Evolutionary conservation across 2,888 invertebrate genomes (phyloP).

Genomic region (Anarsia innoxiella): DNA sequence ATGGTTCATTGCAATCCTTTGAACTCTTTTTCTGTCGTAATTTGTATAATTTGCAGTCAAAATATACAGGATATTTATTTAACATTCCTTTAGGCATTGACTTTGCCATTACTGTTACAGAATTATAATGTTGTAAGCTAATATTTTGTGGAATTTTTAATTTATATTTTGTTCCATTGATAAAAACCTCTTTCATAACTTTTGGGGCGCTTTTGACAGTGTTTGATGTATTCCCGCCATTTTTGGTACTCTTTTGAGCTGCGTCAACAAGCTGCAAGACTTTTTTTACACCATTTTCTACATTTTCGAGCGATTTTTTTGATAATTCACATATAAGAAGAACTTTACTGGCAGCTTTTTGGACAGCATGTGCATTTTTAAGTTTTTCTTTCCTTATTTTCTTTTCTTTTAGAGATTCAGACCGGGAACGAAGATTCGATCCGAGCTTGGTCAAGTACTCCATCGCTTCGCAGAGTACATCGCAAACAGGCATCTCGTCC

Average conservation of each 20-base stretch:
- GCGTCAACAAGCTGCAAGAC: slow-evolving; percentile 38
- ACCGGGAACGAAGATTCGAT: slow-evolving; percentile 51
- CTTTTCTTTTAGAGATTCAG: slow-evolving; percentile 53
- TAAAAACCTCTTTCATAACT: neutral
- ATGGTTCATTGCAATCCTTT: neutral
- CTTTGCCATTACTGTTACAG: slow-evolving; percentile 45
- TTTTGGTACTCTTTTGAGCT: slow-evolving; percentile 27
- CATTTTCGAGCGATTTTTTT: slow-evolving; percentile 62
- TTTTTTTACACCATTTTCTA: slow-evolving; percentile 52
- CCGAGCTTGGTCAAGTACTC: slow-evolving; percentile 67
- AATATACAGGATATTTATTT: slow-evolving; percentile 54
- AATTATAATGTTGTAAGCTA: slow-evolving; percentile 46
- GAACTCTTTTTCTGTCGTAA: slow-evolving; percentile 23
- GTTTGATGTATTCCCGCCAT: slow-evolving; percentile 30
- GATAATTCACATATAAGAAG: slow-evolving; percentile 63
- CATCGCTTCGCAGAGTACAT: slow-evolving; percentile 59
- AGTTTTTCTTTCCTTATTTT: slow-evolving; percentile 51
- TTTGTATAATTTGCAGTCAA: slow-evolving; percentile 50
- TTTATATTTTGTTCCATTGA: slow-evolving; percentile 17
- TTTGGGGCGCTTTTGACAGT: slow-evolving; percentile 6
- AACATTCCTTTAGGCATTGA: slow-evolving; percentile 35
- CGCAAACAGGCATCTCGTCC: slow-evolving; percentile 50
- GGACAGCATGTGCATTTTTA: slow-evolving; percentile 52
- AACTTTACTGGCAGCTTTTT: slow-evolving; percentile 59
- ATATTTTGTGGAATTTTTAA: slow-evolving; percentile 48